Conservation (phyloP, 2,888 invertebrate species). For the Tortricodes alternella region DNA sequence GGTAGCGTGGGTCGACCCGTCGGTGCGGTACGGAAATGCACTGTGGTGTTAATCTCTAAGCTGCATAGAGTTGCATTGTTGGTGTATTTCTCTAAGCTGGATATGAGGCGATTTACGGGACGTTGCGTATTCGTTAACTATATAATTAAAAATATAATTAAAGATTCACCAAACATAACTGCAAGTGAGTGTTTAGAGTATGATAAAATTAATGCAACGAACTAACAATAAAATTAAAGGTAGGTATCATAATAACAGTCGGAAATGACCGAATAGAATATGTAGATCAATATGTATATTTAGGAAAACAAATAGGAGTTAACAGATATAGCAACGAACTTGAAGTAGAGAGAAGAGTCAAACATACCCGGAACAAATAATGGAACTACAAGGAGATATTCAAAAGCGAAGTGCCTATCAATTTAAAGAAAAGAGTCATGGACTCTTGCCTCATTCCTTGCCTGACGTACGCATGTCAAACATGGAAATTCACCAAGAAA, state of each 20-base stretch:
- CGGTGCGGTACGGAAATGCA: conserved; percentile 27
- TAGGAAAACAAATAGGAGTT: not conserved
- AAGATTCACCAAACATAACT: no score
- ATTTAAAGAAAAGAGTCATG: not conserved
- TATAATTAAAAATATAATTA: no score
- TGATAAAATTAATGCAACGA: no score
- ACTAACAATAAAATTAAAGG: no score
- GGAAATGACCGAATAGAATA: no score
- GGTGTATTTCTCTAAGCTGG: not conserved
- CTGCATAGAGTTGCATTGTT: conserved; percentile 1
- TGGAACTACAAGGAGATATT: not conserved
- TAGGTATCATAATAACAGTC: no score
- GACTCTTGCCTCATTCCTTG: not conserved
- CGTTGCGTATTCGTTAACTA: no score
- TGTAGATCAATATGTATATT: not conserved
- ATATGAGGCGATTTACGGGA: not conserved
- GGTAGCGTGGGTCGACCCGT: conserved; percentile 39
- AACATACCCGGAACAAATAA: not conserved
- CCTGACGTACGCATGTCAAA: conserved; percentile 14
- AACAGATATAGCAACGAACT: not conserved
- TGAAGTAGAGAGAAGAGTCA: not conserved
- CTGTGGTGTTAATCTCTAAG: not conserved
- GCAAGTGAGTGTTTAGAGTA: no score
- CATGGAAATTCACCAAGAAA: no score
- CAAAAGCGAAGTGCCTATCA: not conserved